Conservation (phyloP, 2,888 invertebrate genomes). For the Busseola fusca region DNA sequence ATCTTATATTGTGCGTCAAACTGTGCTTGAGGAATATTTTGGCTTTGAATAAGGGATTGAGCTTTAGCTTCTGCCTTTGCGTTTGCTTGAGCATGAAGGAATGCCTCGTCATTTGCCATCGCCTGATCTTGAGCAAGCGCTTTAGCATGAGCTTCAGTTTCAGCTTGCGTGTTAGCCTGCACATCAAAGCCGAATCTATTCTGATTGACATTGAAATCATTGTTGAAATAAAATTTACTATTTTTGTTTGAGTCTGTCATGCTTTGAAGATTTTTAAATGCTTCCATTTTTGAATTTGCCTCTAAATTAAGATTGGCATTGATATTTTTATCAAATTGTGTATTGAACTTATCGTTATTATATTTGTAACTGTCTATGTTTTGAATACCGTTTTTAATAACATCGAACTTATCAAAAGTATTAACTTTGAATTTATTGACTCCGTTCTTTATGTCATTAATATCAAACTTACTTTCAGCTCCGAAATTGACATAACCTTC, state of each 20-base stretch:
- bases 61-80: background rate
- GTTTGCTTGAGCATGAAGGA: slow-evolving; percentile 9
- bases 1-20: background rate
- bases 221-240: background rate
- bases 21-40: slow-evolving; percentile 2
- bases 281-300: background rate
- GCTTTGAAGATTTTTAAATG: slow-evolving; percentile 6
- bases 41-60: background rate
- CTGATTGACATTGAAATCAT: slow-evolving; percentile 13
- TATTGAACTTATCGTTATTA: background rate
- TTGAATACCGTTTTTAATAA: background rate
- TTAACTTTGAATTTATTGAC: no score
- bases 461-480: slow-evolving; percentile 16
- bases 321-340: background rate
- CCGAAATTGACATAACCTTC: no score
- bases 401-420: no score
- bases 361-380: slow-evolving; percentile 12
- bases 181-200: background rate
- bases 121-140: slow-evolving; percentile 1
- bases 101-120: background rate
- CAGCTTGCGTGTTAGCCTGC: background rate
- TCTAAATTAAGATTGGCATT: slow-evolving; percentile 19
- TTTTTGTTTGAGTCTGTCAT: background rate
- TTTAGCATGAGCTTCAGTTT: slow-evolving; percentile 17
- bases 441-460: no score